phyloP scores from a whole-genome alignment of 2,888 invertebrate species.

The Polietes domitor region DNA sequence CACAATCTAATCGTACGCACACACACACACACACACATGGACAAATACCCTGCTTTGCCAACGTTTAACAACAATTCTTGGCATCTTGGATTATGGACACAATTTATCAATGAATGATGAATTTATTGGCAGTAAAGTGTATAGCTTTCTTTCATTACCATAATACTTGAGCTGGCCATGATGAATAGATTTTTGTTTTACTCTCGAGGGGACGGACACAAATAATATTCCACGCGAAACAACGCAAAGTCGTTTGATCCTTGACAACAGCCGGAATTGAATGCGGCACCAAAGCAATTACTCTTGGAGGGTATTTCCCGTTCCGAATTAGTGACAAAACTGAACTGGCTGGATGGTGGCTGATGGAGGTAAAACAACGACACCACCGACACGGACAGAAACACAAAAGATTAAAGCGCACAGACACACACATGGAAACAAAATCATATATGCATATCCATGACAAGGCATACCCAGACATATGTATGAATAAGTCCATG shows the following conservation, averaged over 20 bases:
- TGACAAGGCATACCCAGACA: neutral
- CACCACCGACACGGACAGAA: constrained; percentile 37
- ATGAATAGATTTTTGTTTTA: constrained; percentile 42
- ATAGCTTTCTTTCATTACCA: constrained; percentile 53
- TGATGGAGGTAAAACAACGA: constrained; percentile 70
- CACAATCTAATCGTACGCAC: too few species aligned
- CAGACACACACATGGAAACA: constrained; percentile 62
- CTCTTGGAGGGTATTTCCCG: constrained; percentile 68
- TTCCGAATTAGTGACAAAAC: constrained; percentile 76
- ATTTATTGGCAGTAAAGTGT: too few species aligned
- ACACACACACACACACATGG: too few species aligned
- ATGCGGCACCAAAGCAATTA: neutral
- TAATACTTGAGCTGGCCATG: constrained; percentile 57
- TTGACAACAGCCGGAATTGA: constrained; percentile 6
- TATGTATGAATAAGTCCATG: neutral
- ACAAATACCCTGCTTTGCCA: too few species aligned
- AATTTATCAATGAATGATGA: too few species aligned
- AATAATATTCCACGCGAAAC: constrained; percentile 18
- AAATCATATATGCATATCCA: constrained; percentile 22
- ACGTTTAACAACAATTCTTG: too few species aligned
- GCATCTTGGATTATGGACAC: too few species aligned
- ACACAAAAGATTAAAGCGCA: constrained; percentile 22
- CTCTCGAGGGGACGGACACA: neutral
- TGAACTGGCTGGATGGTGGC: constrained; percentile 72
- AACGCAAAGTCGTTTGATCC: constrained; percentile 31